A percentile compares a stretch with the other conserved stretches of the same genome.
Conservation (phyloP, 2,113 vertebrate genomes). For the Nerophis lumbriciformis region DNA sequence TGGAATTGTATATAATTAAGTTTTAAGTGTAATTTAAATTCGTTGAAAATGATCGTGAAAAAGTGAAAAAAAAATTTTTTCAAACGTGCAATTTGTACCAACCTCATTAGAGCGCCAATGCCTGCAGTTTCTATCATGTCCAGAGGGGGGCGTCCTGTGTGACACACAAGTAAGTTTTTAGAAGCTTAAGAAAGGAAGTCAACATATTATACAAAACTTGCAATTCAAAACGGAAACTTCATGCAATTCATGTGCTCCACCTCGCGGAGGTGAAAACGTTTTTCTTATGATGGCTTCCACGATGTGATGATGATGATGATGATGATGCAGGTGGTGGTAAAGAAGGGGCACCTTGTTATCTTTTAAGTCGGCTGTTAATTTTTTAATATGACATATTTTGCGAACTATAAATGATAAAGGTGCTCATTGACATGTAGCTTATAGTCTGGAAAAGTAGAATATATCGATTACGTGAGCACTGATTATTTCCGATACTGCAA, state of each 20-base stretch:
- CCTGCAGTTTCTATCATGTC: conserved; percentile 55
- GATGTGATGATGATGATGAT: neutral
- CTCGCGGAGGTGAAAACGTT: neutral
- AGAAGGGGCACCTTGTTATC: conserved; percentile 63
- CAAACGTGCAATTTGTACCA: neutral
- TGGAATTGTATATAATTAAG: no score
- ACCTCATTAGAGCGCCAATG: neutral
- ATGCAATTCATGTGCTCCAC: neutral
- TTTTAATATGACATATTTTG: conserved; percentile 70
- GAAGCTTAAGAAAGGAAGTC: neutral
- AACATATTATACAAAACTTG: conserved; percentile 1
- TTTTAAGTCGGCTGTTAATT: conserved; percentile 71
- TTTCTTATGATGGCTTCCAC: conserved; percentile 11
- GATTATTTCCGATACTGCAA: conserved; percentile 16
- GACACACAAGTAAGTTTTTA: neutral
- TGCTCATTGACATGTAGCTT: conserved; percentile 36
- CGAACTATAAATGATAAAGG: conserved; percentile 67
- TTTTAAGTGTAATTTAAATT: no score
- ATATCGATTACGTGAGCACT: conserved; percentile 62
- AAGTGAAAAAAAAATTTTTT: neutral
- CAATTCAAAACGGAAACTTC: neutral
- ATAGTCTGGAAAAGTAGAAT: conserved; percentile 43
- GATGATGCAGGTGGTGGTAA: conserved; percentile 10
- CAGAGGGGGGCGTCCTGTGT: conserved; percentile 65
- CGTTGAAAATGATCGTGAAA: no score